Percentiles rank a stretch among this genome's conserved stretches.
phyloP scores from a whole-genome alignment of 2,888 invertebrate genomes.

The Amphipyra berbera region DNA sequence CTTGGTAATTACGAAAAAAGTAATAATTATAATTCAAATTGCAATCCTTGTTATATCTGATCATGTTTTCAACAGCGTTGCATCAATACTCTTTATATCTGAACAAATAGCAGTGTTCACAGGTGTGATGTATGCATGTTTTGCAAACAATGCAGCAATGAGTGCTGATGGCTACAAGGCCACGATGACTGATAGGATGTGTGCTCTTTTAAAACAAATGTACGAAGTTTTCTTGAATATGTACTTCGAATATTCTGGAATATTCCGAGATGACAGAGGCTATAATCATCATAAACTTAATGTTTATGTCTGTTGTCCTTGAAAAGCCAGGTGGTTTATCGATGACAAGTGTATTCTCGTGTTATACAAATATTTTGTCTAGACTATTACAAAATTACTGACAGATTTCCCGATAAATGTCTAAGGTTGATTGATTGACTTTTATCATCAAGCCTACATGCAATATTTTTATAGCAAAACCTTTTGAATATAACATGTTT shows the following conservation, averaged over 20 bases:
- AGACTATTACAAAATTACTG: no score
- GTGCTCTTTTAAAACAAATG: constrained; percentile 39
- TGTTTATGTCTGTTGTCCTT: no score
- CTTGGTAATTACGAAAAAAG: neutral
- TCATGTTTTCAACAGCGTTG: constrained; percentile 1
- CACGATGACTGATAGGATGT: constrained; percentile 44
- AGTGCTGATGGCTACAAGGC: constrained; percentile 48
- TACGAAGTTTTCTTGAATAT: constrained; percentile 13
- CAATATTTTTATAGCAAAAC: constrained; percentile 2
- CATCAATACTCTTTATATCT: constrained; percentile 19
- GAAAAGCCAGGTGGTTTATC: no score
- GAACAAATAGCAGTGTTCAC: constrained; percentile 27
- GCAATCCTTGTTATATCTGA: neutral
- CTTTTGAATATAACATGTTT: neutral
- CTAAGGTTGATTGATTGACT: no score
- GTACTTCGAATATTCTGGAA: constrained; percentile 1
- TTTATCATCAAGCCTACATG: neutral
- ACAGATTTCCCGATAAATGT: no score
- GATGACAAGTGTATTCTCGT: no score
- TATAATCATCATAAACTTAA: no score
- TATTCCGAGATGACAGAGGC: no score
- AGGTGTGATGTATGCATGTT: constrained; percentile 46
- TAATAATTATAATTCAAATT: neutral
- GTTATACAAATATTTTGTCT: no score
- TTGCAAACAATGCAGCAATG: constrained; percentile 55